Evolutionary conservation across 2,113 vertebrate species (phyloP), one percentile per base, ranked within the genome.

Genomic region (Nerophis ophidion): DNA sequence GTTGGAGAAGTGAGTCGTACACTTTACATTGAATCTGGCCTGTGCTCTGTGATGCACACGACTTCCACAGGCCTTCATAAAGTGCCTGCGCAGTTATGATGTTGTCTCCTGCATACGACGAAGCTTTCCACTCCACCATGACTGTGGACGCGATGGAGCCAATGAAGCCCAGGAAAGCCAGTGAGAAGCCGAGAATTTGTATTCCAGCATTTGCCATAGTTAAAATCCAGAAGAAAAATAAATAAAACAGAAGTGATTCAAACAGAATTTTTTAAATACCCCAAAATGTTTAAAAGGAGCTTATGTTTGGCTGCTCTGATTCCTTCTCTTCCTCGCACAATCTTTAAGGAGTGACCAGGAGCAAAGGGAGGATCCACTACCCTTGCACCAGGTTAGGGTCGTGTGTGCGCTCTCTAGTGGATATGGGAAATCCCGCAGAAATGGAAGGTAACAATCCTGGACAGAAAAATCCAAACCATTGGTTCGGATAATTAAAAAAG

Each of bases 11-110:
- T 14, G 96, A 96, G 71, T 98, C 94, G 7, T 89, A 96, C 35
- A 90, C 86, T 85, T 98, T 98, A 86, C 96, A 98, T 77, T 98
- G 96, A 70, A 96, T 81, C 71, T 98, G 95, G 2, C 96, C 96
- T 0, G 96, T 98, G 79, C 95, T 98, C 86, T 99, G 95, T 13
- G 88, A 92, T 19, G 88, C 95, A 48, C 96, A 98, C 56, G 84
- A 87, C 91, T 92, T 94, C 96, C 96, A 98, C 16, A 98, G 91
- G 5, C 96, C 96, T 66, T 97, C 92, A 51, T 92, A 97, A 79
- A 97, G 77, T 1, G 94, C 92, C 81, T 95, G 95, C 11, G 95
- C 94, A 0, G 95, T 97, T 62, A 98, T 92, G 35, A 98, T 96
- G 84, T 94, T 96, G 81, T 96, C 94, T 50, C 92, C 91, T 0